Base-by-base conservation (phyloP, 2,888 invertebrate species). In the Tryphoninae sp. region DNA sequence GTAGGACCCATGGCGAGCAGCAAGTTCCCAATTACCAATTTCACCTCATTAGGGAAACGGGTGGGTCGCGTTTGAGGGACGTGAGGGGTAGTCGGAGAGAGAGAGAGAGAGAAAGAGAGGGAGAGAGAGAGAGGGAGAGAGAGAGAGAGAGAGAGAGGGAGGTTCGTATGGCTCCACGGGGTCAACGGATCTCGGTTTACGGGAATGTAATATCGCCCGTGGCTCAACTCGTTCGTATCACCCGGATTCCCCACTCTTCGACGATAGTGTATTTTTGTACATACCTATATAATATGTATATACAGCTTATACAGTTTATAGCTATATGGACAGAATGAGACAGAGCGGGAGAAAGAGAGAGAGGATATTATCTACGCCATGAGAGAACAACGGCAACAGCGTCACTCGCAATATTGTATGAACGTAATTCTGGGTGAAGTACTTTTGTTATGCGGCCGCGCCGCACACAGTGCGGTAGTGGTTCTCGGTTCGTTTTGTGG, bases 201-300 rank as follows among this genome's bases (percentile, higher is more conserved):
- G 79, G 74, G 69, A 80, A 80, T 64, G 74, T 64, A 80, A 80
- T 80, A 80, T 75, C 64, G 69, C 42, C 49, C 13, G 58, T 71
- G 53, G 59, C 62, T 74, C 55, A 58, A 53, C 69, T 53, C 62
- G 61, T 72, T 78, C 45, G 33, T 73, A 42, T 42, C 6, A 16
- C 69, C 26, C 59, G 19, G 3, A 1, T 11, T 40, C 26, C 49
- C 45, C 77, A 68, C 61, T 78, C 69, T 62, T 82, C 67, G 73
- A 62, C 59, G 42, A 65, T 33, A n/a, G 58, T 49, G 3, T 45
- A 45, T 45, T 13, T 45, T 13, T 45, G 13, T 45, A 13, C 40
- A 40, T 74, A 13, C 40, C 22, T 74, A 9, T 74, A 64, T 33
- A 53, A 69, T 75, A 80, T 78, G 82, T 71, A 78, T 82, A 85